These are phyloP conservation scores for Muscicapa comitata DNA, from an alignment of 2,797 vertebrate genomes.

Conservation along the genomic window DNA sequence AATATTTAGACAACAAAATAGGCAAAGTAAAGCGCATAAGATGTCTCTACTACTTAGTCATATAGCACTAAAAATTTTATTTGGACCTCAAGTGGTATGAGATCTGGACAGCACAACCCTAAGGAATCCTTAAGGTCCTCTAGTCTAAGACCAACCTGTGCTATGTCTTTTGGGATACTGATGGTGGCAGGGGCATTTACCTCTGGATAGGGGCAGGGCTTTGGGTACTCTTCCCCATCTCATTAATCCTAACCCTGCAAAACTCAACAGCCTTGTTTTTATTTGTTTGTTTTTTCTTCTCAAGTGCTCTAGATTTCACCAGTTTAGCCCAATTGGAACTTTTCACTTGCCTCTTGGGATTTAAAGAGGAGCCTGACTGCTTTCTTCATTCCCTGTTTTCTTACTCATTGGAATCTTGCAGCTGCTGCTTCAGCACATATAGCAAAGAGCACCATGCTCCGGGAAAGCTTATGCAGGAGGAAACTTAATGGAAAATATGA, in stretches of 20 bases:
- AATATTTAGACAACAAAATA: background rate
- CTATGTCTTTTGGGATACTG: background rate
- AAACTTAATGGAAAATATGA: slow-evolving; percentile 74
- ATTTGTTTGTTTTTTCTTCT: slow-evolving; percentile 32
- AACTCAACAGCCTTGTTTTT: background rate
- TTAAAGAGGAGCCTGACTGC: background rate
- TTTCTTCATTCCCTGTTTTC: background rate
- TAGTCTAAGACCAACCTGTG: background rate
- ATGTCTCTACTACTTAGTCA: background rate
- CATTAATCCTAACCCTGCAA: background rate
- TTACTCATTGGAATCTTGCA: slow-evolving; percentile 4
- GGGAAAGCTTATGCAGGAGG: slow-evolving; percentile 16
- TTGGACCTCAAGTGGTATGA: background rate
- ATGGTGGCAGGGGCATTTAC: background rate
- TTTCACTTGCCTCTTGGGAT: background rate
- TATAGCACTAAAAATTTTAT: background rate
- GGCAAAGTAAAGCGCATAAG: background rate
- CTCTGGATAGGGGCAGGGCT: background rate
- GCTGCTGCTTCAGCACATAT: slow-evolving; percentile 27
- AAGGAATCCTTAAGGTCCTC: background rate
- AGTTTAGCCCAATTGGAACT: background rate
- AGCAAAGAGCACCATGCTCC: slow-evolving; percentile 36
- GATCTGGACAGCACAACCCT: background rate
- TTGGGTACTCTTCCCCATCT: background rate
- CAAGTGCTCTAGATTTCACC: background rate